Base-by-base conservation (phyloP, 2,888 invertebrate genomes). In the Platerodrilus igneus region DNA sequence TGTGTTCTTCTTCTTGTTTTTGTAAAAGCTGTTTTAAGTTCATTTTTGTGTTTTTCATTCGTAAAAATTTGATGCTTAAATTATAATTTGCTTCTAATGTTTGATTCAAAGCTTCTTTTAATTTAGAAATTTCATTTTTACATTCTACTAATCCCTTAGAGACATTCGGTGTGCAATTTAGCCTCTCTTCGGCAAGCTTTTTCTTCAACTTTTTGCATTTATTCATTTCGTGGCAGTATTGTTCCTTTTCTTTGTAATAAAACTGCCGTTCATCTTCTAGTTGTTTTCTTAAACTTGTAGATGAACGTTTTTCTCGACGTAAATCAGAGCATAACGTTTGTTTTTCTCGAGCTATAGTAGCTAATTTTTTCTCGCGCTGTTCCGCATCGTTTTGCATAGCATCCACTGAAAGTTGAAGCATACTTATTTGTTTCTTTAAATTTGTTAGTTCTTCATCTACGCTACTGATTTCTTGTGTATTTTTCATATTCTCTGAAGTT, bases 201-300 rank as follows among this genome's bases (percentile, higher is more conserved):
- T 51, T 51, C 41, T 59, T 64, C 20, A 64, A 46, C 48, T 62
- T 61, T 39, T 66, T 65, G 36, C 53, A 63, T 38, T 60, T 65
- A 48, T 66, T 70, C 65, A 68, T 68, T 59, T 76, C 74, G 29
- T 71, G 65, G 40, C 72, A 66, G 40, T 74, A 73, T 40, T 67
- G 63, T 48, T 75, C 71, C 51, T 76, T 77, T 56, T 76, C 75
- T 52, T 72, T 70, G 45, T 67, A 71, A 56, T 75, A 73, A 53
- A 71, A 73, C 41, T 67, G 67, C 55, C 75, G 67, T 61, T 77
- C 76, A 47, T 76, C 73, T 44, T 72, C 67, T 45, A 77, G 58
- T 58, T 77, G 75, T 60, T 75, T 71, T 47, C 69, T 66, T 41
- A 77, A 53, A 52, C 65, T 71, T 47, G 63, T 64, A 41, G 70